Conservation (phyloP, 2,113 vertebrate genomes). For the Tauraco erythrolophus region DNA sequence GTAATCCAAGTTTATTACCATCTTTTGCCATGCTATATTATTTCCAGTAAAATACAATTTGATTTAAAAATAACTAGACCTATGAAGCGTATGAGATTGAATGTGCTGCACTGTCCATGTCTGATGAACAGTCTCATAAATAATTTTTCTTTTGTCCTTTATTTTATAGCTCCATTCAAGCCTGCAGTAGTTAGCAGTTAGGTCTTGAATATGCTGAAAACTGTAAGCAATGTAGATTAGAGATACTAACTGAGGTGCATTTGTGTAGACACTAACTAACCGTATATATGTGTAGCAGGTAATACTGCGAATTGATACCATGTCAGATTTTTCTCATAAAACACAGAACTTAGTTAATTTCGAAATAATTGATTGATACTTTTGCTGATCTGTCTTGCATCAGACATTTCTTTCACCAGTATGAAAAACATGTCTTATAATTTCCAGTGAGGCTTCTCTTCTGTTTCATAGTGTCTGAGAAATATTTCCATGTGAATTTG, state of each 20-base stretch:
- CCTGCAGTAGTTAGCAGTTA: conserved; percentile 50
- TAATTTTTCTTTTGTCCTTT: conserved; percentile 62
- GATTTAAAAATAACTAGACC: conserved; percentile 69
- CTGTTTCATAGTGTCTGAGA: conserved; percentile 33
- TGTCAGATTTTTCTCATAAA: conserved; percentile 54
- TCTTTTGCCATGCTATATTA: conserved; percentile 22
- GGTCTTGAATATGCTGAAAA: conserved; percentile 43
- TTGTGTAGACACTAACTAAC: neutral
- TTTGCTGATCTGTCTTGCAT: conserved; percentile 36
- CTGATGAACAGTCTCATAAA: conserved; percentile 62
- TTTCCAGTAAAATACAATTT: conserved; percentile 63
- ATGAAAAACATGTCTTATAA: conserved; percentile 37
- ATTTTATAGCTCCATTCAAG: conserved; percentile 25
- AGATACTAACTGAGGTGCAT: conserved; percentile 14
- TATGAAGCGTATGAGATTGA: conserved; percentile 47
- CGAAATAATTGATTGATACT: conserved; percentile 50
- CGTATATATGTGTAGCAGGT: neutral
- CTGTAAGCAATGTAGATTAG: conserved; percentile 40
- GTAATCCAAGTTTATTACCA: conserved; percentile 60
- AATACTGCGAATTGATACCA: conserved; percentile 28
- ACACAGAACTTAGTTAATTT: conserved; percentile 16
- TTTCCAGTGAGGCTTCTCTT: conserved; percentile 43
- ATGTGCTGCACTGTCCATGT: conserved; percentile 47
- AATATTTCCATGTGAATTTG: neutral
- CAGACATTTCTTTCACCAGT: conserved; percentile 42